Evolutionary conservation across 2,797 vertebrate genomes (phyloP), one percentile per base, ranked within the genome.

Genomic region (Pseudomugil gertrudae): DNA sequence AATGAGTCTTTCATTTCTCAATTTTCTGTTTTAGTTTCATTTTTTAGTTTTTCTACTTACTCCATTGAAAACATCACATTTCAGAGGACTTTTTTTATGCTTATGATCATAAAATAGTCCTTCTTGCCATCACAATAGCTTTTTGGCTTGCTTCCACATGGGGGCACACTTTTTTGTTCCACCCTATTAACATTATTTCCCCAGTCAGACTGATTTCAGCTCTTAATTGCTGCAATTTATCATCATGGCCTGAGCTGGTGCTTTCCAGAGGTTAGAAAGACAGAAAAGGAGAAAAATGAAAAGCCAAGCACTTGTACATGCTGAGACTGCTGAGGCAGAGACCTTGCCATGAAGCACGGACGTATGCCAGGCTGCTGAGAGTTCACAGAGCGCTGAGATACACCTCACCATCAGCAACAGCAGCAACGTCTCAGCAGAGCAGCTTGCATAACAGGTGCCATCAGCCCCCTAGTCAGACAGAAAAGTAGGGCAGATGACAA

Each of bases 151-250:
- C 61, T 58, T 43, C 77, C 72, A 81, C 57, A 35, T 24, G 51
- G 47, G 59, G 81, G 71, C 63, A 56, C 8, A 68, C 57, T 47
- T 78, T 40, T 53, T 71, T 81, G 26, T 45, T 71, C 52, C 45
- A 59, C 57, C 64, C 54, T 57, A 78, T 76, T 79, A 80, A 68
- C 72, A 58, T 69, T 58, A 21, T 60, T 70, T 75, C 71, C 73
- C 47, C 21, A 56, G 65, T 74, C 38, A 38, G 7, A 1, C 57
- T 69, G 79, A 84, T 88, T 85, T 80, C 29, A 57, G 57, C 29
- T 62, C 63, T 63, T 82, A 85, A 87, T 85, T 83, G 76, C 54
- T 8, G 10, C 67, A 72, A 80, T 90, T 82, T 68, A 81, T 89
- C 80, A 89, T 66, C 32, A 10, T 50, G 17, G 26, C 57, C 69